A percentile compares a stretch with the other conserved stretches of the same genome.
These are phyloP conservation scores for Nyctereutes procyonoides DNA, from an alignment of 2,113 vertebrate genomes.

Conservation along the genomic window DNA sequence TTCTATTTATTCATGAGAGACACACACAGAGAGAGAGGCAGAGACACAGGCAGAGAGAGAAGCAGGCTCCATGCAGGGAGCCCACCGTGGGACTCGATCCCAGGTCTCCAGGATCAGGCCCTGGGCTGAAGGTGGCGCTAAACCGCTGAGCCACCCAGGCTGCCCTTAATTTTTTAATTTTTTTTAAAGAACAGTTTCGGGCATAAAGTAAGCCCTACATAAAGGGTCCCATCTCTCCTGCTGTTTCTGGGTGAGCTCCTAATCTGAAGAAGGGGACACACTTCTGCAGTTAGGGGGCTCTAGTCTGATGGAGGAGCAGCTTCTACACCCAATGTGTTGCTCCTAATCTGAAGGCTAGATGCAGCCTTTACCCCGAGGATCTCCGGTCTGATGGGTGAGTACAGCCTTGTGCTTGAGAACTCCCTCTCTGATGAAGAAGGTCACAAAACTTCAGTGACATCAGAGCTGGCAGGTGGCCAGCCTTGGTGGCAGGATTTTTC, in stretches of 20 bases:
- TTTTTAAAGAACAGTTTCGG: not conserved
- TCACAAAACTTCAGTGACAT: constrained; percentile 59
- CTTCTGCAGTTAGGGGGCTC: not conserved
- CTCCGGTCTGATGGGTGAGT: not conserved
- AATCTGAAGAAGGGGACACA: not conserved
- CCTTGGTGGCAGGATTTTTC: constrained; percentile 65
- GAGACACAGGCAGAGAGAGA: no score
- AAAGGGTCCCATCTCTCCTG: not conserved
- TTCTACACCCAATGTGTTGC: not conserved
- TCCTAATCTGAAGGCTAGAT: not conserved
- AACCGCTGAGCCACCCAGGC: no score
- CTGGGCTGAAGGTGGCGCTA: no score
- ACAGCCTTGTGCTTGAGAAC: not conserved
- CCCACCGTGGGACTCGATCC: no score
- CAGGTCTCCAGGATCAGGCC: no score
- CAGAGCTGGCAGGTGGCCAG: constrained; percentile 68
- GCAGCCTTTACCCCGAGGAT: not conserved
- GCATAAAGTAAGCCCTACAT: not conserved
- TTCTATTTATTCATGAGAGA: no score
- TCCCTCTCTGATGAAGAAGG: constrained; percentile 40
- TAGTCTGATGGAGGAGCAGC: not conserved
- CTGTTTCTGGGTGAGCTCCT: not conserved
- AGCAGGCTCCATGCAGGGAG: no score
- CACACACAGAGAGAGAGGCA: no score
- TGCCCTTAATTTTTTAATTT: not conserved